phyloP scores from a whole-genome alignment of 1,140 invertebrate genomes.

The Cardiocondyla obscurior region DNA sequence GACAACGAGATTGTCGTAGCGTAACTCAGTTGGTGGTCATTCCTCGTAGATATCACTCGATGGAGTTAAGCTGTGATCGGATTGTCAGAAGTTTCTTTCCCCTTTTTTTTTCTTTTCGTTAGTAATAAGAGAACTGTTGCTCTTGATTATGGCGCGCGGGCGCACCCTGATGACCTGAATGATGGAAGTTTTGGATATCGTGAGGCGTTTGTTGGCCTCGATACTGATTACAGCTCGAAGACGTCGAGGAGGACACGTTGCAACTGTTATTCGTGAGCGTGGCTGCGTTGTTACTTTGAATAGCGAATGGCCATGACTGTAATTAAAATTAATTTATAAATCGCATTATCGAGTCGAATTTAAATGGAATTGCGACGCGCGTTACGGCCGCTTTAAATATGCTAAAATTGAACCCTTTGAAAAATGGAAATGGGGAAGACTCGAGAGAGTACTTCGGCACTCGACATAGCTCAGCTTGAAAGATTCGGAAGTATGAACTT shows the following conservation, averaged over 20 bases:
- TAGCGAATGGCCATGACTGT: slow-evolving; percentile 80
- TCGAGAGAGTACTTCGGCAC: no score
- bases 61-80: slow-evolving; percentile 1
- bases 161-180: slow-evolving; percentile 70
- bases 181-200: slow-evolving; percentile 73
- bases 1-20: not conserved
- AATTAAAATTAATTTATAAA: slow-evolving; percentile 46
- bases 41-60: slow-evolving; percentile 19
- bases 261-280: slow-evolving; percentile 77
- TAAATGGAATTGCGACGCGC: not conserved
- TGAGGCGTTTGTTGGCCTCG: slow-evolving; percentile 71
- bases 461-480: not conserved
- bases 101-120: slow-evolving; percentile 52
- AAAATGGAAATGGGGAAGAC: no score
- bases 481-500: no score
- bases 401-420: no score
- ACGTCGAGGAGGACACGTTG: slow-evolving; percentile 75
- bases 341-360: not conserved
- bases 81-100: slow-evolving; percentile 49
- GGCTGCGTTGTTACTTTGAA: slow-evolving; percentile 72
- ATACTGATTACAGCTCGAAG: slow-evolving; percentile 73
- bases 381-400: not conserved
- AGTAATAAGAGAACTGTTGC: slow-evolving; percentile 76
- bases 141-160: slow-evolving; percentile 74
- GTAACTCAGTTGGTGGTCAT: not conserved